These are phyloP conservation scores for Macrosteles quadrilineatus DNA, from an alignment of 1,140 invertebrate species.

Conservation along the genomic window DNA sequence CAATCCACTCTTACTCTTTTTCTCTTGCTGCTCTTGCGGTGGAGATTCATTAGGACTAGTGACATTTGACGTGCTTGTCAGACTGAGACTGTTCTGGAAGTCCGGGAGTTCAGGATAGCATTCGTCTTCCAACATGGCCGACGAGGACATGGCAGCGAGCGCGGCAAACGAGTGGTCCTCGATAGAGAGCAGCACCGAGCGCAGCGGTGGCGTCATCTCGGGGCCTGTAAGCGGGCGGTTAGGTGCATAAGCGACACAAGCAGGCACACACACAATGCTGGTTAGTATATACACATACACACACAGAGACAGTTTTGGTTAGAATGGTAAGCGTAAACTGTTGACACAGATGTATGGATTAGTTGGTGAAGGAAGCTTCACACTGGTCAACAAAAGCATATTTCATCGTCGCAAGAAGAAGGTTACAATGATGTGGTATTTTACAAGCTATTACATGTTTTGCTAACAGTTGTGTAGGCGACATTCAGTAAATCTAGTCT, in stretches of 20 bases:
- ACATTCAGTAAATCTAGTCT: too few species aligned
- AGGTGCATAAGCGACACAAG: not conserved
- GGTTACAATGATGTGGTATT: too few species aligned
- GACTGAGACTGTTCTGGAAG: conserved; percentile 48
- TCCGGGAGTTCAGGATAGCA: conserved; percentile 81
- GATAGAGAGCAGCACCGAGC: conserved; percentile 56
- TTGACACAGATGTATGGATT: too few species aligned
- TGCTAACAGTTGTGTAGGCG: too few species aligned
- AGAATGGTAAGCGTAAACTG: too few species aligned
- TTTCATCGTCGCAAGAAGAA: too few species aligned
- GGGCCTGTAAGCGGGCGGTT: not conserved
- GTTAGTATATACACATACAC: not conserved
- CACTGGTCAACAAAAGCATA: too few species aligned
- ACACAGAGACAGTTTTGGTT: too few species aligned
- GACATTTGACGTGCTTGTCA: conserved; percentile 54
- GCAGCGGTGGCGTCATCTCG: conserved; percentile 36
- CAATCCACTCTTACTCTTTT: conserved; percentile 24
- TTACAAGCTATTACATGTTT: too few species aligned
- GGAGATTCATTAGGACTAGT: conserved; percentile 21
- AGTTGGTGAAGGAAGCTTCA: too few species aligned
- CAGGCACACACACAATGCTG: conserved; percentile 3
- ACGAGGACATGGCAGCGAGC: conserved; percentile 67
- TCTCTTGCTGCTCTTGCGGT: not conserved
- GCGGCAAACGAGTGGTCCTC: conserved; percentile 77
- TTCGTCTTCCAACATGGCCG: conserved; percentile 61